phyloP scores from a whole-genome alignment of 2,888 invertebrate genomes.

The Meandrusa payeni region DNA sequence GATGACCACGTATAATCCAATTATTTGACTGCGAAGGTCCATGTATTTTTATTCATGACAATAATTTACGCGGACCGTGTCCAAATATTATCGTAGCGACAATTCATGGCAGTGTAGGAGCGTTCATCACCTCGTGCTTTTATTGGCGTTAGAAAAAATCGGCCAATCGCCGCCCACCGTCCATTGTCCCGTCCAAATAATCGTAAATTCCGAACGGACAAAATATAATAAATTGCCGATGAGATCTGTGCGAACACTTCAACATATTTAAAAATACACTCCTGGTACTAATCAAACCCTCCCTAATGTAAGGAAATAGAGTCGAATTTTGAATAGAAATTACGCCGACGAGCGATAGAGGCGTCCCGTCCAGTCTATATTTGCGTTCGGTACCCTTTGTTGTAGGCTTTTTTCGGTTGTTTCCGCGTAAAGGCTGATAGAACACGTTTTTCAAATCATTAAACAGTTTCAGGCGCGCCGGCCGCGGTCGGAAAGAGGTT shows the following conservation, averaged over 20 bases:
- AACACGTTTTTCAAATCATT: constrained; percentile 82
- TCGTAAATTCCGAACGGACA: constrained; percentile 77
- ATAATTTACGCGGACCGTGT: constrained; percentile 6
- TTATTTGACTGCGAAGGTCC: too few relatives aligned
- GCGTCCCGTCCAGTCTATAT: constrained; percentile 64
- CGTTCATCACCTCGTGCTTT: constrained; percentile 38
- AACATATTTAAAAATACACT: constrained; percentile 38
- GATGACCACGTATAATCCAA: too few relatives aligned
- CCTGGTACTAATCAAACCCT: constrained; percentile 29
- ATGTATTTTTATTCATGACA: constrained; percentile 8
- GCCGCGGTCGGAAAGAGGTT: constrained; percentile 55
- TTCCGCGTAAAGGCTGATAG: constrained; percentile 79
- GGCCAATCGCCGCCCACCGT: constrained; percentile 62
- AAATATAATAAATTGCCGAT: constrained; percentile 81
- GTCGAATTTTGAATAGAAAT: constrained; percentile 38
- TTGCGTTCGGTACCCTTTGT: constrained; percentile 75
- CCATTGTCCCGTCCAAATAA: constrained; percentile 75
- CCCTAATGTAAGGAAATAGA: constrained; percentile 33
- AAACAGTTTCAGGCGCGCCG: constrained; percentile 75
- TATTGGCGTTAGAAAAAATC: constrained; percentile 71
- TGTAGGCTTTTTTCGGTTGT: constrained; percentile 77
- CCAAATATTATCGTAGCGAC: constrained; percentile 17
- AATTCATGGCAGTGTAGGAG: constrained; percentile 9
- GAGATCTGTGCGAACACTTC: constrained; percentile 72
- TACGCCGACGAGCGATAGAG: constrained; percentile 33